Evolutionary conservation across 2,797 vertebrate genomes (phyloP), one percentile per base, ranked within the genome.

Genomic region (Clarias fuscus): DNA sequence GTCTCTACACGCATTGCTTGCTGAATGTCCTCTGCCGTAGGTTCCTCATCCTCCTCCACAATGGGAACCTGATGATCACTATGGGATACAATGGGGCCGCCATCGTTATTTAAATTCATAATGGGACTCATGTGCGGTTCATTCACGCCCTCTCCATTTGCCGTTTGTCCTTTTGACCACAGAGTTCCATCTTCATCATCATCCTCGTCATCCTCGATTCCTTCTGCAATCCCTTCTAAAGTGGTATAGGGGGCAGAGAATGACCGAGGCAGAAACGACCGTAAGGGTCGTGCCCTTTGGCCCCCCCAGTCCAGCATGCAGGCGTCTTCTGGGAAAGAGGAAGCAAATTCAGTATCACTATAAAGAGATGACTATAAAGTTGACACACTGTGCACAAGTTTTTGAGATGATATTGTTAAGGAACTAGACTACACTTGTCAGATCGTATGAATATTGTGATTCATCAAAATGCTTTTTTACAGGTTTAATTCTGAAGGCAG

Each of bases 171-270:
- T 79, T 81, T 64, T 40, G 61, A 59, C 89, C 85, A 90, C 4
- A 72, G n/a, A 10, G 72, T 37, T 65, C 33, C 86, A 43, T 86
- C 77, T 10, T 89, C 86, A 67, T 89, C 85, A 8, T 90, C 85
- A 8, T 90, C 84, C 33, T 90, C 90, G 27, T 86, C 90, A 77
- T 91, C 90, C 8, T 87, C 91, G 7, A 76, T 82, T 85, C 87
- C 88, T 86, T 96, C 96, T 0, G 93, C 90, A 37, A 96, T 92
- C 77, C 94, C 90, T 91, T 96, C 94, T 84, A 96, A 86, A 81
- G 94, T 88, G 1, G 97, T 94, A 89, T 97, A 96, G 3, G 97
- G 96, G 61, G 95, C 96, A 0, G 97, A 97, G 90, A 96, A 96
- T 27, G 97, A 98, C 43, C 97, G 96, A 0, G 97, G 96, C 10